These are phyloP conservation scores for Ambastaia sidthimunki DNA, from an alignment of 2,797 vertebrate species.

Conservation along the genomic window DNA sequence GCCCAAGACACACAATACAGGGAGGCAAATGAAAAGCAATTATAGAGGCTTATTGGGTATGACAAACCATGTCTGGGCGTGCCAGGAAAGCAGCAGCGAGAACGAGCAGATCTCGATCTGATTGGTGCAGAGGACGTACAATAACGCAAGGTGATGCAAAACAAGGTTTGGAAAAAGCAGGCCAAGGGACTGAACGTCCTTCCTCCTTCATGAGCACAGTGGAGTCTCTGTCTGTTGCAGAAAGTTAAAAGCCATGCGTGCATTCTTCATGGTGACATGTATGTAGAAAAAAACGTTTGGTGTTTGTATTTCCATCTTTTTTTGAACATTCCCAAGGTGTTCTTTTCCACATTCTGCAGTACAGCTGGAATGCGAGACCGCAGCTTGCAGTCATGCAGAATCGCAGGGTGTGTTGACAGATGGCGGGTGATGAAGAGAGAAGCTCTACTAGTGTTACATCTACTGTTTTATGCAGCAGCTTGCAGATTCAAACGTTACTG, in stretches of 20 bases:
- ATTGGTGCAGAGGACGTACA: constrained; percentile 24
- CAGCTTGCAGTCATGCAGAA: not conserved
- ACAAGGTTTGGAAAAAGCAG: constrained; percentile 49
- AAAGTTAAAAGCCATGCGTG: not conserved
- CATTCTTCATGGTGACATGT: constrained; percentile 14
- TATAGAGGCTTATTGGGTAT: constrained; percentile 29
- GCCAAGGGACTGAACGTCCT: constrained; percentile 55
- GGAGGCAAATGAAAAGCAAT: constrained; percentile 50
- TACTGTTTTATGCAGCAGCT: not conserved
- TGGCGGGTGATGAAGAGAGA: not conserved
- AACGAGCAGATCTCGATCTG: constrained; percentile 3
- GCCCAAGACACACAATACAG: constrained; percentile 29
- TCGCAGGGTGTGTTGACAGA: constrained; percentile 13
- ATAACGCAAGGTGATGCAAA: constrained; percentile 43
- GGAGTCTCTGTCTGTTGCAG: not conserved
- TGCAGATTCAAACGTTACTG: not conserved
- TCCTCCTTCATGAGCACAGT: constrained; percentile 25
- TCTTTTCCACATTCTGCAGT: not conserved
- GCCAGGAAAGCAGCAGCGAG: constrained; percentile 45
- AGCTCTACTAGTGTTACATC: not conserved
- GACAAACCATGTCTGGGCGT: constrained; percentile 25
- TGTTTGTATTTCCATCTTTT: constrained; percentile 10
- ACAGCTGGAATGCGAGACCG: not conserved
- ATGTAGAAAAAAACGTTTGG: not conserved
- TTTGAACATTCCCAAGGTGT: constrained; percentile 11